These are phyloP conservation scores for Amphipyra berbera DNA, from an alignment of 2,888 invertebrate genomes.

Conservation along the genomic window DNA sequence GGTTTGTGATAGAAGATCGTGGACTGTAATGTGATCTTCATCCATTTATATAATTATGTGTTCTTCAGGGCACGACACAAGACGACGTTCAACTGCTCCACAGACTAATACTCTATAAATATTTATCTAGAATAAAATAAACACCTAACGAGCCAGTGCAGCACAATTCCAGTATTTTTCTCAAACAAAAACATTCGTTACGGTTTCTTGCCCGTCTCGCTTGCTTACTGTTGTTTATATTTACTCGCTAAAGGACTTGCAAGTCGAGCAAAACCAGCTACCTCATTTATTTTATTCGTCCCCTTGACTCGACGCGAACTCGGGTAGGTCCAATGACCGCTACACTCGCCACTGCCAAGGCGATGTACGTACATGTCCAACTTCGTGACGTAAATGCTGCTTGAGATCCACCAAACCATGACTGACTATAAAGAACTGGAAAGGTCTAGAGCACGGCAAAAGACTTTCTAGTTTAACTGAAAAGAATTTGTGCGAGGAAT, in stretches of 20 bases:
- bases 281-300: slow-evolving; percentile 43
- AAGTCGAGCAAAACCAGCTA: slow-evolving; percentile 9
- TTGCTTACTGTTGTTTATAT: slow-evolving; percentile 24
- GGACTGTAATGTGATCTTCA: no score
- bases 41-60: no score
- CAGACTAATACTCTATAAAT: no score
- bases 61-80: no score
- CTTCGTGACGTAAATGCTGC: slow-evolving; percentile 5
- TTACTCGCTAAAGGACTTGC: slow-evolving; percentile 5
- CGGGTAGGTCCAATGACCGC: slow-evolving; percentile 16
- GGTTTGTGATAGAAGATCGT: no score
- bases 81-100: no score
- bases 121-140: neutral
- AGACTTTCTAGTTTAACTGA: slow-evolving; percentile 7
- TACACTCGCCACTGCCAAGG: slow-evolving; percentile 1
- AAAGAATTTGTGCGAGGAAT: neutral
- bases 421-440: neutral
- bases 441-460: neutral
- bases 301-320: slow-evolving; percentile 16
- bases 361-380: slow-evolving; percentile 11
- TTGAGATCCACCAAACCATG: slow-evolving; percentile 6
- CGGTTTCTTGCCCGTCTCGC: slow-evolving; percentile 18
- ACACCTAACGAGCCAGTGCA: no score
- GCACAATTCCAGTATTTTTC: slow-evolving; percentile 9
- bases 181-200: slow-evolving; percentile 18